Percentiles rank a stretch among this genome's conserved stretches.
Conservation (phyloP, 30 jellyfish, hydroid and myxozoan genomes). For the Sanderia malayensis region DNA sequence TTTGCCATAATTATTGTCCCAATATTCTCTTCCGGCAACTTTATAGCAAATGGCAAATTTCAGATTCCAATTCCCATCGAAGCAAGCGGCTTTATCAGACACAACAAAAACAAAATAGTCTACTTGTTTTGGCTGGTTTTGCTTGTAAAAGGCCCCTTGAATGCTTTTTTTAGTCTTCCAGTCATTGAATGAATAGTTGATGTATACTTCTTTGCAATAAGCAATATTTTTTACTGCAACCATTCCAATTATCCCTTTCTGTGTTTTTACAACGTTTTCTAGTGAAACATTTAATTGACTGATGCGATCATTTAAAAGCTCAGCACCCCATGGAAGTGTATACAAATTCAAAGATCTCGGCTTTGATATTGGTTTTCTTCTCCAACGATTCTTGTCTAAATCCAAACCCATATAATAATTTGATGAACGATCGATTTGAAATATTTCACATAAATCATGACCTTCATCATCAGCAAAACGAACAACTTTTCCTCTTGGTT, state of each 20-base stretch:
- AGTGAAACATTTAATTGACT: constrained; percentile 18
- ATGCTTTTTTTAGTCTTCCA: constrained; percentile 55
- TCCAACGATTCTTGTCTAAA: background rate
- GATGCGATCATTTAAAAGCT: background rate
- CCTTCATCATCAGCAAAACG: constrained; percentile 96
- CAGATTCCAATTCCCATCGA: constrained; percentile 14
- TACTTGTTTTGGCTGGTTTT: constrained; percentile 27
- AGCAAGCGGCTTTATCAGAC: constrained; percentile 21
- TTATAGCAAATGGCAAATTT: constrained; percentile 73
- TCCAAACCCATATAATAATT: background rate
- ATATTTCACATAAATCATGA: constrained; percentile 63
- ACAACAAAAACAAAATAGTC: constrained; percentile 71
- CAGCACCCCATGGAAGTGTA: constrained; percentile 24
- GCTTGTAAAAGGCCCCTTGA: constrained; percentile 61
- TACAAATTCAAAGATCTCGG: constrained; percentile 14
- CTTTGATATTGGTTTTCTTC: background rate
- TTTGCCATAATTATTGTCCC: constrained; percentile 75
- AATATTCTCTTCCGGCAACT: constrained; percentile 61
- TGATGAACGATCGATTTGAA: constrained; percentile 22
- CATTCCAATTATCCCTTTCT: constrained; percentile 61
- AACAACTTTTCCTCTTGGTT: constrained; percentile 53
- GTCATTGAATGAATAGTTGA: constrained; percentile 60
- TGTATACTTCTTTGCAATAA: constrained; percentile 40
- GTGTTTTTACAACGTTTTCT: constrained; percentile 37
- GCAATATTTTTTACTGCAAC: constrained; percentile 84